Evolutionary conservation across 2,113 vertebrate species (phyloP).

Genomic region (Okapia johnstoni): DNA sequence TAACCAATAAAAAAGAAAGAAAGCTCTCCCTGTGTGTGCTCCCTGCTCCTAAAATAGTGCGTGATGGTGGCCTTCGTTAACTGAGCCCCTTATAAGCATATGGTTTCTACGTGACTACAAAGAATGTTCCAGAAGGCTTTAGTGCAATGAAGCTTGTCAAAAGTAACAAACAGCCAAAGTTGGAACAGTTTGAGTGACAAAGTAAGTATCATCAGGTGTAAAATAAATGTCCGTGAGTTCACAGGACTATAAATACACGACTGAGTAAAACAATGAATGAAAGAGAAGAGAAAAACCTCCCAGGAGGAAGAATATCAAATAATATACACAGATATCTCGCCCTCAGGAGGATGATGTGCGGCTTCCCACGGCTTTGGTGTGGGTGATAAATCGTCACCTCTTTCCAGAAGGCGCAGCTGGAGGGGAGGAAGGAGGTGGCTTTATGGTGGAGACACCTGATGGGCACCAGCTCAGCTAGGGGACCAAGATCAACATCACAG

Average conservation of each 20-base stretch:
- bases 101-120: neutral
- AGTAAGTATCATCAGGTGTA: neutral
- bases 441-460: accelerated
- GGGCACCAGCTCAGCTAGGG: neutral
- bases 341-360: accelerated
- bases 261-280: neutral
- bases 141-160: neutral
- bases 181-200: neutral
- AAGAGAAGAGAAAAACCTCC: neutral
- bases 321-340: neutral
- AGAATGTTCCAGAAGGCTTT: neutral
- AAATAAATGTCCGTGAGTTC: neutral
- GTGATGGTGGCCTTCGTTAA: neutral
- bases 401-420: neutral
- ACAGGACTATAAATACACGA: neutral
- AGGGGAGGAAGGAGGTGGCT: neutral
- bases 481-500: neutral
- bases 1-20: neutral
- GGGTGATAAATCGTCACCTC: neutral
- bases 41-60: neutral
- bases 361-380: neutral
- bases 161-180: neutral
- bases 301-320: neutral
- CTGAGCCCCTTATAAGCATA: neutral
- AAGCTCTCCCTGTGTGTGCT: neutral